Evolutionary conservation across 2,113 vertebrate species (phyloP).

Genomic region (Thymallus thymallus): DNA sequence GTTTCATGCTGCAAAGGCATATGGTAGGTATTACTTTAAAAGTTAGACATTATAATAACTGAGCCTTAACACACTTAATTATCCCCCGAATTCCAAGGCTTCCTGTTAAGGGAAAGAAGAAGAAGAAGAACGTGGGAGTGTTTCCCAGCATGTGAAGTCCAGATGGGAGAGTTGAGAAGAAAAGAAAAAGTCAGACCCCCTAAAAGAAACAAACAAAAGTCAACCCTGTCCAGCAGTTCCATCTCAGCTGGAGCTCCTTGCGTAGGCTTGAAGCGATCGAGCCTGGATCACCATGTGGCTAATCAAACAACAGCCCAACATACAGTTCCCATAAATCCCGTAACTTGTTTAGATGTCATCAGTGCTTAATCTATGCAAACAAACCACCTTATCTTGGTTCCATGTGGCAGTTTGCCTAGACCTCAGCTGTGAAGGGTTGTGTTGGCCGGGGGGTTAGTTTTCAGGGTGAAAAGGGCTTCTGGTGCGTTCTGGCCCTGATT

Average conservation of each 20-base stretch:
- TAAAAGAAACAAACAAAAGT: too few relatives aligned
- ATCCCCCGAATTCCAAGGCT: constrained; percentile 13
- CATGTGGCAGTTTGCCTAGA: neutral
- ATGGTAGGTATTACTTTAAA: constrained; percentile 18
- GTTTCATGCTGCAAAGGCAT: neutral
- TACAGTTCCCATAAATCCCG: neutral
- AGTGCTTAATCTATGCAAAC: neutral
- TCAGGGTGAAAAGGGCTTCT: neutral
- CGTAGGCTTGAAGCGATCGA: too few relatives aligned
- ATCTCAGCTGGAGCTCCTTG: too few relatives aligned
- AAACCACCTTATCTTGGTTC: neutral
- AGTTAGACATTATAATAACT: constrained; percentile 3
- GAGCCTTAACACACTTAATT: constrained; percentile 23
- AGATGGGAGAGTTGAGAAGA: too few relatives aligned
- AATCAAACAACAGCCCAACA: too few relatives aligned
- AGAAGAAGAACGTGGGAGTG: neutral
- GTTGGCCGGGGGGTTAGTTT: neutral
- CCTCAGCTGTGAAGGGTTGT: neutral
- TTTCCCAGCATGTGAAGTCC: neutral
- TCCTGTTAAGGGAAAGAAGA: constrained; percentile 7
- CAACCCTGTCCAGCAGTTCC: too few relatives aligned
- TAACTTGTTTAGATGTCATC: constrained; percentile 6
- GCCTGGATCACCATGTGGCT: too few relatives aligned
- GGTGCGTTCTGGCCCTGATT: constrained; percentile 11
- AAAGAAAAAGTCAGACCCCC: too few relatives aligned